These are phyloP conservation scores for Pocillopora verrucosa DNA, from an alignment of 64 coral and sea anemone genomes.

Conservation along the genomic window DNA sequence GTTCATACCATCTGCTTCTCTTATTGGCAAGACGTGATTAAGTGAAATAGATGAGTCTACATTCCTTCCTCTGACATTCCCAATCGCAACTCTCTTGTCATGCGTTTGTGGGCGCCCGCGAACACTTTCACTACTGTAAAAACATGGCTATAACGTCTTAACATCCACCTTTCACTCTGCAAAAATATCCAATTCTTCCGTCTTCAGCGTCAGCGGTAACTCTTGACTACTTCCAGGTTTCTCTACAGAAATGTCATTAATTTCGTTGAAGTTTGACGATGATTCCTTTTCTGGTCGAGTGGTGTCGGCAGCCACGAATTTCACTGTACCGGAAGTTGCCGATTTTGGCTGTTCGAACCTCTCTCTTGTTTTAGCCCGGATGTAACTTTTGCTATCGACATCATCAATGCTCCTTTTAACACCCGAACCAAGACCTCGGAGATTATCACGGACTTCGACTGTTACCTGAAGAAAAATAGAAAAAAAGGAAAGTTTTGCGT, in stretches of 20 bases:
- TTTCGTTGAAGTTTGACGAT: not conserved
- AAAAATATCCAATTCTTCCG: constrained; percentile 27
- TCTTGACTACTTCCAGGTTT: not conserved
- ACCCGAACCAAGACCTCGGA: constrained; percentile 57
- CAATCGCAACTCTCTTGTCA: not conserved
- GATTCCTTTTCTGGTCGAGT: not conserved
- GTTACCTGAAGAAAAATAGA: constrained; percentile 32
- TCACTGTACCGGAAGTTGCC: not conserved
- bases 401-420: constrained; percentile 68
- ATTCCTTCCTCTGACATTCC: not conserved
- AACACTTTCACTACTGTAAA: not conserved
- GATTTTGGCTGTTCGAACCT: constrained; percentile 20
- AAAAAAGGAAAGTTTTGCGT: not conserved
- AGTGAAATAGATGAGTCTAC: not conserved
- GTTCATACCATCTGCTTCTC: no score
- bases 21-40: no score
- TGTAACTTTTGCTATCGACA: constrained; percentile 25
- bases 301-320: constrained; percentile 5
- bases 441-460: constrained; percentile 60
- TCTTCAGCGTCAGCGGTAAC: not conserved
- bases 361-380: constrained; percentile 58
- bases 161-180: not conserved
- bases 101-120: constrained; percentile 6
- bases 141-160: not conserved
- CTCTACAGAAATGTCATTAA: no score